Evolutionary conservation across 2,113 vertebrate species (phyloP).

Genomic region (Cyphomyrus plagiostoma): DNA sequence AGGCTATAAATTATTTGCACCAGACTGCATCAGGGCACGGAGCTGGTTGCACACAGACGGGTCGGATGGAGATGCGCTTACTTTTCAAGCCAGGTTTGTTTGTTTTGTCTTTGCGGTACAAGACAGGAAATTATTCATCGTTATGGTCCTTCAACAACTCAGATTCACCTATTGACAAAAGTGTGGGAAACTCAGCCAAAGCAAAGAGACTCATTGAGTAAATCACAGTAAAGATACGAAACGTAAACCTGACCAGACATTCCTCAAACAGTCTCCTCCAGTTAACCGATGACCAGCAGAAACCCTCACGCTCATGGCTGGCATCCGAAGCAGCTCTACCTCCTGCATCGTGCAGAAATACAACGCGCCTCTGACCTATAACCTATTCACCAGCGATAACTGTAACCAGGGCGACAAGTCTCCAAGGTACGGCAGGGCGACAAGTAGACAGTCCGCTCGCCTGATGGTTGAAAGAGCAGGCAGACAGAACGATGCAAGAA

Average conservation of each 20-base stretch:
- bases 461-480: neutral
- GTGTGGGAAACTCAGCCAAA: neutral
- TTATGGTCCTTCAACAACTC: neutral
- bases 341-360: neutral
- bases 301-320: neutral
- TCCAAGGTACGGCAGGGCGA: neutral
- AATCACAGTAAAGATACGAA: neutral
- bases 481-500: neutral
- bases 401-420: neutral
- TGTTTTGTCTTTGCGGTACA: neutral
- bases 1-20: neutral
- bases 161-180: neutral
- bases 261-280: neutral
- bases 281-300: neutral
- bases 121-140: neutral
- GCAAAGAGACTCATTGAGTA: neutral
- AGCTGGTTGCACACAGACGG: neutral
- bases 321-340: neutral
- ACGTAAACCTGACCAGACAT: neutral
- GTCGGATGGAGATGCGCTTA: neutral
- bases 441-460: neutral
- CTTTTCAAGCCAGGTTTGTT: neutral
- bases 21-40: neutral
- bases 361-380: neutral
- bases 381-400: neutral